Evolutionary conservation across 37 sponge, comb jelly and placozoan species (phyloP).

Genomic region (Halisarca cf. caerulea): DNA sequence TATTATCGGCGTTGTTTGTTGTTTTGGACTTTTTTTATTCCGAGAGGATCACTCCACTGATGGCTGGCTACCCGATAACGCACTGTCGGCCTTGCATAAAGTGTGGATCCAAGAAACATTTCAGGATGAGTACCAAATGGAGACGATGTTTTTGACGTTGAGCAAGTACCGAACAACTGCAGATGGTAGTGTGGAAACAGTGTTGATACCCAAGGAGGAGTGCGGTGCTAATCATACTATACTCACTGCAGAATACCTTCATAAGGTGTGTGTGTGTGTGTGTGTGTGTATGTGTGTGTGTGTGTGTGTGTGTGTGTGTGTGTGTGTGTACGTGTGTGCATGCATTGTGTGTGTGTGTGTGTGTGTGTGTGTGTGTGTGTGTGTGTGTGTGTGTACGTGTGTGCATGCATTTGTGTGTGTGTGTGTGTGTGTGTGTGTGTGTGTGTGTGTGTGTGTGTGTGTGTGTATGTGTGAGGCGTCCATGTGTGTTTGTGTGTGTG

Average conservation of each 20-base stretch:
- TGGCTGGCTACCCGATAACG: slow-evolving; percentile 12
- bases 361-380: too few relatives aligned
- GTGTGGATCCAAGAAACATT: neutral
- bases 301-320: neutral
- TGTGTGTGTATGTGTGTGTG: too few relatives aligned
- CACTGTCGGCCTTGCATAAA: neutral
- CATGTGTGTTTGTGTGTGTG: too few relatives aligned
- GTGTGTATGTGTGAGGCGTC: too few relatives aligned
- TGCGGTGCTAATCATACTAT: neutral
- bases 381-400: too few relatives aligned
- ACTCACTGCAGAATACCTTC: neutral
- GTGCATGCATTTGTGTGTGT: too few relatives aligned
- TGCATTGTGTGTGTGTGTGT: too few relatives aligned
- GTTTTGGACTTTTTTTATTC: neutral
- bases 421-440: too few relatives aligned
- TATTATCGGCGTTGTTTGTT: neutral
- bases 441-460: too few relatives aligned
- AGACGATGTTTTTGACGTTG: neutral
- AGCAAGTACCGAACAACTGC: neutral
- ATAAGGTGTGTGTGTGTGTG: too few relatives aligned
- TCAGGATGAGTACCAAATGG: neutral
- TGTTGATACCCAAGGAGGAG: neutral
- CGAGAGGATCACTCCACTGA: neutral
- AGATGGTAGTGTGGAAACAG: neutral
- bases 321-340: too few relatives aligned